phyloP scores from a whole-genome alignment of 2,113 vertebrate species.

The Brienomyrus longianalis region DNA sequence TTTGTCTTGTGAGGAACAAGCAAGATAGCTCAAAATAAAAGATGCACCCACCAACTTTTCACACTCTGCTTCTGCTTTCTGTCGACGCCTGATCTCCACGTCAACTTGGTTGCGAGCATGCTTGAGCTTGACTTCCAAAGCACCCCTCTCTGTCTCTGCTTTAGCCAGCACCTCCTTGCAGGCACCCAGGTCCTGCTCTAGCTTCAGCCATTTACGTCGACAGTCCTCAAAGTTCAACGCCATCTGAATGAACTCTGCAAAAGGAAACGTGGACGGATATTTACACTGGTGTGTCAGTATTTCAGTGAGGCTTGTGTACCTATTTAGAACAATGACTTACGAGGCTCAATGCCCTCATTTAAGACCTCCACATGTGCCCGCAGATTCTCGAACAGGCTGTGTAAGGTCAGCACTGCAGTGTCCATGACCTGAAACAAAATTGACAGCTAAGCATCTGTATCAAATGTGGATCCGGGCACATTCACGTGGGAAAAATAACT shows the following conservation, averaged over 20 bases:
- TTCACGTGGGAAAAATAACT: neutral
- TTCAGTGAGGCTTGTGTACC: no score
- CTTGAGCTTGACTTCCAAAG: conserved; percentile 91
- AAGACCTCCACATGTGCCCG: conserved; percentile 71
- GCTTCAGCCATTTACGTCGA: conserved; percentile 70
- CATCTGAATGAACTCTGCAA: conserved; percentile 84
- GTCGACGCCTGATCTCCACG: conserved; percentile 87
- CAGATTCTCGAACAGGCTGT: conserved; percentile 70
- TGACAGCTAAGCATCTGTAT: neutral
- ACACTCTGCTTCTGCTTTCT: conserved; percentile 84
- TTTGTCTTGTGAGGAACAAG: neutral
- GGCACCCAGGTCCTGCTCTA: conserved; percentile 69
- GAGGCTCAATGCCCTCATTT: conserved; percentile 75
- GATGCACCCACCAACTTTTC: conserved; percentile 78
- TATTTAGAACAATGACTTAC: conserved; percentile 64
- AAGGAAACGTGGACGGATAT: neutral
- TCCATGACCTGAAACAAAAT: conserved; percentile 63
- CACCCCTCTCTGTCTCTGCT: conserved; percentile 73
- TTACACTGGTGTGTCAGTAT: neutral
- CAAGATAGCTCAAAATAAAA: neutral
- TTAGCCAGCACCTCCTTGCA: conserved; percentile 82
- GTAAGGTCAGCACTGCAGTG: conserved; percentile 61
- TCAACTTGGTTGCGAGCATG: conserved; percentile 97
- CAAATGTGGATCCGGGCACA: neutral
- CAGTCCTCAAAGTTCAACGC: conserved; percentile 82